phyloP scores from a whole-genome alignment of 37 sponge, comb jelly and placozoan genomes.

The Lycopodina hypogea region DNA sequence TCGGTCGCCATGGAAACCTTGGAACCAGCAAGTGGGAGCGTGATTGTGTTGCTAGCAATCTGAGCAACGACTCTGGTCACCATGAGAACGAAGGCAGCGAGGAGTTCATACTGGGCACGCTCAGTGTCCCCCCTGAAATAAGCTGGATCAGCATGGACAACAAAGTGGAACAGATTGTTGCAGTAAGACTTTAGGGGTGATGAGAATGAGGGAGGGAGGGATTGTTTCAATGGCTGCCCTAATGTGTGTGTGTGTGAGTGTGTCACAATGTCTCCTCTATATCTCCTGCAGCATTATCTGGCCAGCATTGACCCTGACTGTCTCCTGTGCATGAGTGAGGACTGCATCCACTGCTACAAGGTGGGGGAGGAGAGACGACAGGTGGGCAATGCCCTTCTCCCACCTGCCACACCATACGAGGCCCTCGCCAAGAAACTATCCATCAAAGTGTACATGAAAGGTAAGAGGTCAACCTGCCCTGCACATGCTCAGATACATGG shows the following conservation, averaged over 20 bases:
- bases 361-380: constrained; percentile 53
- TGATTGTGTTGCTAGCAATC: constrained; percentile 2
- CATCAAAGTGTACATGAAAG: constrained; percentile 42
- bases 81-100: constrained; percentile 10
- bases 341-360: constrained; percentile 51
- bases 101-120: constrained; percentile 34
- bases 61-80: not conserved
- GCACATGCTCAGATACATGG: no score
- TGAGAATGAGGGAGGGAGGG: not conserved
- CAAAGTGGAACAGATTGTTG: constrained; percentile 55
- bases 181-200: constrained; percentile 14
- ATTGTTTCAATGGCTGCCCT: not conserved
- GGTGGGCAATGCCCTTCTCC: constrained; percentile 57
- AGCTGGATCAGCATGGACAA: constrained; percentile 69
- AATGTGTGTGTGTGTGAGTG: not conserved
- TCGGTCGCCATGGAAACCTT: constrained; percentile 11
- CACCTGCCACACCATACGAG: constrained; percentile 49
- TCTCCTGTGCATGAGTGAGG: constrained; percentile 49
- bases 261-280: not conserved
- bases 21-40: not conserved
- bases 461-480: no score
- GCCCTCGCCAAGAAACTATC: constrained; percentile 8
- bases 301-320: constrained; percentile 49
- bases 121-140: constrained; percentile 46
- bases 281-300: constrained; percentile 50